phyloP scores from a whole-genome alignment of 2,113 vertebrate genomes.

The human region DNA sequence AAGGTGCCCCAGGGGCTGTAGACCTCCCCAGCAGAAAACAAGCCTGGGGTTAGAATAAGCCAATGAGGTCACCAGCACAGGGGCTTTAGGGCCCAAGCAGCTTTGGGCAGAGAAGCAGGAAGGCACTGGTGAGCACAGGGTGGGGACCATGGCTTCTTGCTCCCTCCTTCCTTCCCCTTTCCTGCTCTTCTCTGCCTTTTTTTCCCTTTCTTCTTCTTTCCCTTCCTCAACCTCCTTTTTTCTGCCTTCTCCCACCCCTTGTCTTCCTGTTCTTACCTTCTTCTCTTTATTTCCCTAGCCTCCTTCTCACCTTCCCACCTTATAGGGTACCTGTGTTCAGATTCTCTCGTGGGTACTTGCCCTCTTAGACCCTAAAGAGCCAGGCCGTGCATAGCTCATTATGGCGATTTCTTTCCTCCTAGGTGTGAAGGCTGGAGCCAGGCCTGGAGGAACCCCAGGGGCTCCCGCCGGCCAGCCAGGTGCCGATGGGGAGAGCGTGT shows the following conservation, averaged over 20 bases:
- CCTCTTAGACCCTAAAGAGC: background rate
- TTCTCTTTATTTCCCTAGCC: background rate
- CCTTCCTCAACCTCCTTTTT: background rate
- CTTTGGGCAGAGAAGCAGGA: background rate
- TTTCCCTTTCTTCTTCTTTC: background rate
- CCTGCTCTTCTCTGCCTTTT: background rate
- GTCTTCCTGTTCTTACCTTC: background rate
- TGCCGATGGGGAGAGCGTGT: slow-evolving; percentile 92
- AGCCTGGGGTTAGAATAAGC: background rate
- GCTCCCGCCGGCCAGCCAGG: slow-evolving; percentile 85
- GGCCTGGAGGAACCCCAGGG: slow-evolving; percentile 80
- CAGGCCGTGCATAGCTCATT: background rate
- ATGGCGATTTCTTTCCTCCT: background rate
- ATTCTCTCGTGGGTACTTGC: background rate
- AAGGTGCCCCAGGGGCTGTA: background rate
- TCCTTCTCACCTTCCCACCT: background rate
- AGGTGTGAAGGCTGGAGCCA: slow-evolving; percentile 89
- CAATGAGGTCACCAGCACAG: background rate
- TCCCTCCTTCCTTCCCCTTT: background rate
- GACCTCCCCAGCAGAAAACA: background rate
- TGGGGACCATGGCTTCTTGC: background rate
- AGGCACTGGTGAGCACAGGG: background rate
- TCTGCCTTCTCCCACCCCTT: background rate
- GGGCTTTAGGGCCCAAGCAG: background rate
- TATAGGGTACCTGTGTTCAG: background rate